A percentile compares a stretch with the other conserved stretches of the same genome.
These are phyloP conservation scores for Drosophila orosa DNA, from an alignment of 1,140 invertebrate species.

Conservation along the genomic window DNA sequence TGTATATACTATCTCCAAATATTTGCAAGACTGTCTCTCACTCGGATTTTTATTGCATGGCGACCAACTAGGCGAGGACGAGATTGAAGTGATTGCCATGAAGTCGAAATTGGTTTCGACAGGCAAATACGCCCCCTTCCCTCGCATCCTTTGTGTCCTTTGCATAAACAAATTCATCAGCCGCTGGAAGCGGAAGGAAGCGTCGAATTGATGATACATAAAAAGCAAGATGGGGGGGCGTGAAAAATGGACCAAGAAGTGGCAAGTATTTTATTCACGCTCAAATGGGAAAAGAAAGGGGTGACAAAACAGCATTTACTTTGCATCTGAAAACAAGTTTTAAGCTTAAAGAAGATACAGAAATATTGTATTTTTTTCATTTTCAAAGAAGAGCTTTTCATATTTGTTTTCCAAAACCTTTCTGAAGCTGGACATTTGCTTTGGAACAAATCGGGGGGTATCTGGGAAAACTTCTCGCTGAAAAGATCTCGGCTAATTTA, in stretches of 20 bases:
- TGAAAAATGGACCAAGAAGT: slow-evolving; percentile 3
- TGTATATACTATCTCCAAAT: slow-evolving; percentile 21
- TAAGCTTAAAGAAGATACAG: not conserved
- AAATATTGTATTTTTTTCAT: not conserved
- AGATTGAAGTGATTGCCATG: slow-evolving; percentile 58
- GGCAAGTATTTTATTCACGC: slow-evolving; percentile 11
- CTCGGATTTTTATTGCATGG: slow-evolving; percentile 41
- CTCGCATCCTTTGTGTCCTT: slow-evolving; percentile 23
- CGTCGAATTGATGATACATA: slow-evolving; percentile 52
- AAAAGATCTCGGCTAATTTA: slow-evolving; percentile 29
- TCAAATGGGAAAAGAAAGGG: too few relatives aligned
- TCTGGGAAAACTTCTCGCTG: slow-evolving; percentile 6
- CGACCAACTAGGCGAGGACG: slow-evolving; percentile 28
- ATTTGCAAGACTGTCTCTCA: slow-evolving; percentile 27
- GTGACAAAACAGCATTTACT: slow-evolving; percentile 1
- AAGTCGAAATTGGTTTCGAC: slow-evolving; percentile 37
- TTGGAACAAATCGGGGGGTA: slow-evolving; percentile 1
- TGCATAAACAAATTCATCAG: slow-evolving; percentile 68
- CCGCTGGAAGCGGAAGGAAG: slow-evolving; percentile 11
- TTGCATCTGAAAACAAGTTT: not conserved
- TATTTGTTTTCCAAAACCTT: not conserved
- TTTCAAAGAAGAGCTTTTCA: not conserved
- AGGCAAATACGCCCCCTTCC: not conserved
- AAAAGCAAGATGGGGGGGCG: slow-evolving; percentile 9
- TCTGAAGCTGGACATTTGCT: slow-evolving; percentile 1